Percentiles rank a stretch among this genome's conserved stretches.
phyloP scores from a whole-genome alignment of 2,797 vertebrate genomes.

The Tamandua tetradactyla region DNA sequence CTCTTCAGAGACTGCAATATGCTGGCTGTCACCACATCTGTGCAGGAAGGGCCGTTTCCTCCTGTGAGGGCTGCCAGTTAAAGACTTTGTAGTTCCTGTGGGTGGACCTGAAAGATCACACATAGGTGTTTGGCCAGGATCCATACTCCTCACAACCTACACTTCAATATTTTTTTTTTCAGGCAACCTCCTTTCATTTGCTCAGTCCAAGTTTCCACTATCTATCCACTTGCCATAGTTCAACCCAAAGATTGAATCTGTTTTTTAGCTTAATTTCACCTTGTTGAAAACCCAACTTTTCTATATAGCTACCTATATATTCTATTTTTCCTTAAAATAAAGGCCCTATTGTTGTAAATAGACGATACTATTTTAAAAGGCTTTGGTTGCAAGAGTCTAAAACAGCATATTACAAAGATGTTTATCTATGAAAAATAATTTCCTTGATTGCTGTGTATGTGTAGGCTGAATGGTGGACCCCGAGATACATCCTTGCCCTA shows the following conservation, averaged over 20 bases:
- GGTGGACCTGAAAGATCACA: no score
- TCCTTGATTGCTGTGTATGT: neutral
- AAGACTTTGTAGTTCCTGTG: no score
- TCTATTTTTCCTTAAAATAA: neutral
- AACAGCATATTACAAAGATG: neutral
- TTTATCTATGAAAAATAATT: neutral
- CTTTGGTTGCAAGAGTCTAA: neutral
- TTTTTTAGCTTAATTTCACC: neutral
- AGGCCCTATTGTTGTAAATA: neutral
- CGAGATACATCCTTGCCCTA: neutral
- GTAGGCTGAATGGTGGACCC: neutral
- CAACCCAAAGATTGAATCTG: neutral
- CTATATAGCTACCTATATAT: neutral
- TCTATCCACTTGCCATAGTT: neutral
- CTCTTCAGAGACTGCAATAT: no score
- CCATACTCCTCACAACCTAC: neutral
- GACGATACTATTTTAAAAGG: neutral
- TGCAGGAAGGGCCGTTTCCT: no score
- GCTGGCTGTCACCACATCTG: no score
- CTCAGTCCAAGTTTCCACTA: neutral
- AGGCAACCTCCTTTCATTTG: neutral
- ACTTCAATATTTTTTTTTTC: neutral
- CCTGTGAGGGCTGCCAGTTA: no score
- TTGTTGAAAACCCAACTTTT: neutral
- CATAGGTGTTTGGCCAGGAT: no score